A percentile compares a stretch with the other conserved stretches of the same genome.
These are phyloP conservation scores for Dolichomitus sp. DNA, from an alignment of 2,888 invertebrate genomes.

Conservation along the genomic window DNA sequence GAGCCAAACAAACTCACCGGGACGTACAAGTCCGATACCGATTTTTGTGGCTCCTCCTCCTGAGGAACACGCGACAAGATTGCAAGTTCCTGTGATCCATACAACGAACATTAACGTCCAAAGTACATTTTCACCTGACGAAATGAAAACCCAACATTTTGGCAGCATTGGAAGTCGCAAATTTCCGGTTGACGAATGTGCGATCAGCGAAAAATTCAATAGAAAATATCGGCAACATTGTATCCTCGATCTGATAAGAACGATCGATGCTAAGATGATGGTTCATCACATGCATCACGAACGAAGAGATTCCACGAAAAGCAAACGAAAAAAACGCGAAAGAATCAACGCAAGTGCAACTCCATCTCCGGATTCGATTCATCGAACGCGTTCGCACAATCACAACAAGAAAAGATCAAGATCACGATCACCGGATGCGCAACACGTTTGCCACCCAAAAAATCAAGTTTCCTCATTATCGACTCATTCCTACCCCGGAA, in stretches of 20 bases:
- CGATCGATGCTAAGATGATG: slow-evolving; percentile 83
- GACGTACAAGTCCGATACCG: slow-evolving; percentile 47
- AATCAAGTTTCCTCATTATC: slow-evolving; percentile 51
- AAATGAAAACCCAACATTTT: slow-evolving; percentile 52
- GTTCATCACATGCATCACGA: slow-evolving; percentile 70
- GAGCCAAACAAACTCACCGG: neutral
- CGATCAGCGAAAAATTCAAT: slow-evolving; percentile 68
- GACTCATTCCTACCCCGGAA: slow-evolving; percentile 57
- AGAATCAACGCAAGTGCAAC: slow-evolving; percentile 67
- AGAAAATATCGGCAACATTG: slow-evolving; percentile 75
- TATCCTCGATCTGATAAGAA: slow-evolving; percentile 81
- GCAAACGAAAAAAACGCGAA: slow-evolving; percentile 70
- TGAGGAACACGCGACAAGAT: slow-evolving; percentile 62
- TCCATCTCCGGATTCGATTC: slow-evolving; percentile 75
- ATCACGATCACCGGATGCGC: slow-evolving; percentile 75
- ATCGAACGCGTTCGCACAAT: slow-evolving; percentile 58
- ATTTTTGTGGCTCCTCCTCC: slow-evolving; percentile 59
- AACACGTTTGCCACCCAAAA: slow-evolving; percentile 47
- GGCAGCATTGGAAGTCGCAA: slow-evolving; percentile 41
- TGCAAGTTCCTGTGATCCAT: slow-evolving; percentile 72
- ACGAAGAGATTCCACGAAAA: slow-evolving; percentile 69
- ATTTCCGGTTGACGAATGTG: slow-evolving; percentile 46
- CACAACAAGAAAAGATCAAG: slow-evolving; percentile 64
- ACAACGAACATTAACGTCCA: slow-evolving; percentile 73
- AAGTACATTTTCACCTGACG: slow-evolving; percentile 69